Evolutionary conservation across 2,113 vertebrate species (phyloP).

Genomic region (Alosa alosa): DNA sequence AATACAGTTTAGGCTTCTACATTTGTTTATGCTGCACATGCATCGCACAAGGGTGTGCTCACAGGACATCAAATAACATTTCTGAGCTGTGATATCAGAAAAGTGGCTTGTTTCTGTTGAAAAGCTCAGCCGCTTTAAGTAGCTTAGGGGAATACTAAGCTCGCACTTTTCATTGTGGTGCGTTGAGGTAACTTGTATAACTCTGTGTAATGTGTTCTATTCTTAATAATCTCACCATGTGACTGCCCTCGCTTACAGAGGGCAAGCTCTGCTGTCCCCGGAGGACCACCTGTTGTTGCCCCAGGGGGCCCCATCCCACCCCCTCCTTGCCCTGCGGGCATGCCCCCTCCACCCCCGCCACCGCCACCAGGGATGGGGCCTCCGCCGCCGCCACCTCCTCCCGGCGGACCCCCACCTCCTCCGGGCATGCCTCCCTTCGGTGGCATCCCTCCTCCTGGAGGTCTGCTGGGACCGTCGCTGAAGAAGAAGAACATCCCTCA

Average conservation of each 20-base stretch:
- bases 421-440: slow-evolving; percentile 77
- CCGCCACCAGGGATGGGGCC: slow-evolving; percentile 65
- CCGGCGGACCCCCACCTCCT: slow-evolving; percentile 82
- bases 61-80: background rate
- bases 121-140: background rate
- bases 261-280: slow-evolving; percentile 74
- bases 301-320: slow-evolving; percentile 79
- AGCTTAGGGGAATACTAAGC: background rate
- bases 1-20: background rate
- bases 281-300: slow-evolving; percentile 74
- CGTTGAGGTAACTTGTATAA: background rate
- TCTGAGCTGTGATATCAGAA: background rate
- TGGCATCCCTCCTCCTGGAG: slow-evolving; percentile 81
- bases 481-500: slow-evolving; percentile 95
- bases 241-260: slow-evolving; percentile 72
- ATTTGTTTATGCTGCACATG: background rate
- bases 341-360: slow-evolving; percentile 65
- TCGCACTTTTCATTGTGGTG: background rate
- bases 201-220: background rate
- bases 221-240: background rate
- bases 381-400: slow-evolving; percentile 79
- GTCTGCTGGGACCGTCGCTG: slow-evolving; percentile 73
- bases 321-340: slow-evolving; percentile 40
- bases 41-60: background rate
- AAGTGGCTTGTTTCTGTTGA: background rate